These are phyloP conservation scores for Planiliza haematocheilus DNA, from an alignment of 2,113 vertebrate species.

Conservation along the genomic window DNA sequence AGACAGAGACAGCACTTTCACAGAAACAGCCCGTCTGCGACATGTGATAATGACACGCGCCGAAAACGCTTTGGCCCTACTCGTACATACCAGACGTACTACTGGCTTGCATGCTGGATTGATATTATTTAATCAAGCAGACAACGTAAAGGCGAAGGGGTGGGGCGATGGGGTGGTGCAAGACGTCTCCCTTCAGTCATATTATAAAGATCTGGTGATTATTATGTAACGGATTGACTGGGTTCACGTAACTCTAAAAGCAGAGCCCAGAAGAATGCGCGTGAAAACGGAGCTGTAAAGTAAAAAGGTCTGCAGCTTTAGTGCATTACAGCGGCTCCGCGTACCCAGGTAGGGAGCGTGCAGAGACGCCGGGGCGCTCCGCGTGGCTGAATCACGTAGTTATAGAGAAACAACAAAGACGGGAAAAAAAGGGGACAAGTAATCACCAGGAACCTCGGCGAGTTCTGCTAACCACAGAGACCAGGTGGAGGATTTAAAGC, in stretches of 20 bases:
- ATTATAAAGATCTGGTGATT: slow-evolving; percentile 1
- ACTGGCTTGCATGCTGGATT: not conserved
- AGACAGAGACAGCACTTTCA: not conserved
- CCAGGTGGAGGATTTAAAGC: slow-evolving; percentile 75
- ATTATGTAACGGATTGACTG: slow-evolving; percentile 26
- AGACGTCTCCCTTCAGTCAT: not conserved
- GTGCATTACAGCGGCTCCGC: not conserved
- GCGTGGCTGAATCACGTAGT: too few species aligned
- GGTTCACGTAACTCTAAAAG: not conserved
- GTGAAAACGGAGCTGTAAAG: not conserved
- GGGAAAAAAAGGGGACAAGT: slow-evolving; percentile 20
- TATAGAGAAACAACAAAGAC: too few species aligned
- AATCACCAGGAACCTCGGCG: slow-evolving; percentile 37
- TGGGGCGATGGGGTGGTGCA: not conserved
- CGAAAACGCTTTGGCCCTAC: too few species aligned
- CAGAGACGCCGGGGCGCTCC: too few species aligned
- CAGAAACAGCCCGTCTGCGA: not conserved
- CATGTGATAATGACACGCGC: not conserved
- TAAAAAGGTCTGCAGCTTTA: not conserved
- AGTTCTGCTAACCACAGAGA: slow-evolving; percentile 61
- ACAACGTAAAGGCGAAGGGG: not conserved
- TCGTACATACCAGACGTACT: too few species aligned
- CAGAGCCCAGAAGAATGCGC: not conserved
- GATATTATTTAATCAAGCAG: not conserved
- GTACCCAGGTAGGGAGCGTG: too few species aligned